phyloP scores from a whole-genome alignment of 2,797 vertebrate species.

The Lithobates sylvaticus region DNA sequence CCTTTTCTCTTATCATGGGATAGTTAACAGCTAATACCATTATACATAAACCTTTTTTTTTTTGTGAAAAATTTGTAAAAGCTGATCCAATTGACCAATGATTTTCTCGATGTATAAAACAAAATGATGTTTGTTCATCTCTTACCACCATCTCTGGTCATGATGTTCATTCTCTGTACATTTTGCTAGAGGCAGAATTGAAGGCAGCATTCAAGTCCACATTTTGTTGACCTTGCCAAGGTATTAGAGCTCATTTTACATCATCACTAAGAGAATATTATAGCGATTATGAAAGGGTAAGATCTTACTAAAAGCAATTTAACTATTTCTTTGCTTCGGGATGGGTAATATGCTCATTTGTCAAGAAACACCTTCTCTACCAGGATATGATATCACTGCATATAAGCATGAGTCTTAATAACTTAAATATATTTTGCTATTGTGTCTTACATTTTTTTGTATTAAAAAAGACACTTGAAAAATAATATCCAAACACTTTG shows the following conservation, averaged over 20 bases:
- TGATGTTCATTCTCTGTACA: not conserved
- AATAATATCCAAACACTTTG: no score
- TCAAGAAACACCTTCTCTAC: no score
- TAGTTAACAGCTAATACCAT: no score
- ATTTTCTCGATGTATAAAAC: constrained; percentile 14
- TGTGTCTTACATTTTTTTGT: no score
- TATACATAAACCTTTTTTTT: no score
- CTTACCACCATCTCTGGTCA: constrained; percentile 11
- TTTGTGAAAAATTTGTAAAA: no score
- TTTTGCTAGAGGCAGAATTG: not conserved
- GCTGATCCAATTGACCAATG: not conserved
- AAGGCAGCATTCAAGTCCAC: constrained; percentile 12
- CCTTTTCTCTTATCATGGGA: no score
- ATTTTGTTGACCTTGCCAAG: not conserved
- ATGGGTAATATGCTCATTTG: not conserved
- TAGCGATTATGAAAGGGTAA: constrained; percentile 32
- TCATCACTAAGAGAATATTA: constrained; percentile 13
- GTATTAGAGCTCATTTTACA: not conserved
- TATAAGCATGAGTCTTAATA: no score
- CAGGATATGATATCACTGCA: no score
- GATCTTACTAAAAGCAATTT: not conserved
- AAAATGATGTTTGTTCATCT: not conserved
- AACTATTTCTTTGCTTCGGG: constrained; percentile 6
- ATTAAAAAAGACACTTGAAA: not conserved
- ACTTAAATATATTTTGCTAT: no score